phyloP scores from a whole-genome alignment of 2,113 vertebrate genomes.

The Sylvicapra grimmia region DNA sequence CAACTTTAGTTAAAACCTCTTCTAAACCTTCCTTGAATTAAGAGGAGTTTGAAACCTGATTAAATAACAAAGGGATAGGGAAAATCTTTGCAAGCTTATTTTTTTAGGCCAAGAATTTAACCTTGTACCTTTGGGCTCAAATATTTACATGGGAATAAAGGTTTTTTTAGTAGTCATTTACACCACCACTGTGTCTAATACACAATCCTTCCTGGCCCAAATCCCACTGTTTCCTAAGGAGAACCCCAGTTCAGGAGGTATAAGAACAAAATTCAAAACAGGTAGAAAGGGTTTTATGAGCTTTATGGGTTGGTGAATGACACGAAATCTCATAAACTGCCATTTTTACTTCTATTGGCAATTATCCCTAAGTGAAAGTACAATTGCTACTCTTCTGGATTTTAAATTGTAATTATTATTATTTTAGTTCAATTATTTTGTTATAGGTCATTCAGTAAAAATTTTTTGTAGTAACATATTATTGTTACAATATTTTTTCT shows the following conservation, averaged over 20 bases:
- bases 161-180: not conserved
- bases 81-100: not conserved
- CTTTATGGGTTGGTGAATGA: not conserved
- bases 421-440: not conserved
- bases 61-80: not conserved
- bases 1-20: not conserved
- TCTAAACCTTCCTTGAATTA: not conserved
- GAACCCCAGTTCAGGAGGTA: not conserved
- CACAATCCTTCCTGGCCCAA: not conserved
- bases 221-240: not conserved
- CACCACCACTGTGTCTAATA: not conserved
- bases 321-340: not conserved
- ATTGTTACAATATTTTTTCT: not conserved
- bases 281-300: not conserved
- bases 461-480: not conserved
- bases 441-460: not conserved
- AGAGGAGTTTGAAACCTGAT: not conserved
- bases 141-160: not conserved
- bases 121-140: not conserved
- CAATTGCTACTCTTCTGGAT: not conserved
- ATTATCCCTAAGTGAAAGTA: not conserved
- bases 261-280: not conserved
- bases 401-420: conserved; percentile 13
- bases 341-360: not conserved
- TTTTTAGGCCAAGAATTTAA: not conserved